These are phyloP conservation scores for Zoanthus gigantus DNA, from an alignment of 92 coral and sea anemone genomes.

Conservation along the genomic window DNA sequence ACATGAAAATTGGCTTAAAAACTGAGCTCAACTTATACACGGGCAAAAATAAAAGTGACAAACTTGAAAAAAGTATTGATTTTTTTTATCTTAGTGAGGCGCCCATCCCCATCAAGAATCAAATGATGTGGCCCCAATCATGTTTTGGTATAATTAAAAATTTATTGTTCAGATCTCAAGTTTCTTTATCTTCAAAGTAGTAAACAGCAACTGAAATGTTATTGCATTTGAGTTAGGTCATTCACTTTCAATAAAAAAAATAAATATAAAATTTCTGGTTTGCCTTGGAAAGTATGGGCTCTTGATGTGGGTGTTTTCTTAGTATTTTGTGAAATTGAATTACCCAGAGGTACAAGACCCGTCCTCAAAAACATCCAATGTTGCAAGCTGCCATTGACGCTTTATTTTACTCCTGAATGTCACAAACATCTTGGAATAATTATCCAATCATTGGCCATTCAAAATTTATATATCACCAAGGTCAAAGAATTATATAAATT, in stretches of 20 bases:
- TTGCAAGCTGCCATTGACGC: background rate
- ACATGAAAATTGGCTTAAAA: background rate
- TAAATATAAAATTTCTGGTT: background rate
- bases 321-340: conserved; percentile 7
- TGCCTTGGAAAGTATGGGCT: background rate
- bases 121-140: background rate
- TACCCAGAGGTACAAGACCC: background rate
- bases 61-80: too few relatives aligned
- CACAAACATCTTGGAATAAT: background rate
- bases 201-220: conserved; percentile 3
- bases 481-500: too few relatives aligned
- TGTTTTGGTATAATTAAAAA: conserved; percentile 6
- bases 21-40: conserved; percentile 11
- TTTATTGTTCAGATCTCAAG: background rate
- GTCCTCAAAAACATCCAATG: background rate
- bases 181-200: background rate
- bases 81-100: too few relatives aligned
- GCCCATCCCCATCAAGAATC: conserved; percentile 2
- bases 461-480: too few relatives aligned
- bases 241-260: conserved; percentile 7
- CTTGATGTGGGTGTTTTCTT: background rate
- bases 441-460: background rate
- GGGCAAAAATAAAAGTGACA: too few relatives aligned
- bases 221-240: conserved; percentile 1
- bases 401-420: background rate